These are phyloP conservation scores for Conger conger DNA, from an alignment of 2,113 vertebrate genomes.

Conservation along the genomic window DNA sequence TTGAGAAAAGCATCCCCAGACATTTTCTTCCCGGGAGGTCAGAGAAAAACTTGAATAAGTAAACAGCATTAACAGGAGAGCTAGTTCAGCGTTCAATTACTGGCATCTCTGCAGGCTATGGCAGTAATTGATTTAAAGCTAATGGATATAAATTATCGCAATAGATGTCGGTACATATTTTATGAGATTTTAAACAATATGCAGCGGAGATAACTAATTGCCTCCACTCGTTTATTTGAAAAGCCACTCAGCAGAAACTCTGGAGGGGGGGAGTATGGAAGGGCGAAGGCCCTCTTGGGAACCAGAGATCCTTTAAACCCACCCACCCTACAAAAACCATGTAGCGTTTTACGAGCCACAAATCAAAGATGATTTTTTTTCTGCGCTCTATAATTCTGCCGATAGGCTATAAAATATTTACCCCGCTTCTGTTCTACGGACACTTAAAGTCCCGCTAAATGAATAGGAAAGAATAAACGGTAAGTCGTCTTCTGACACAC, in stretches of 20 bases:
- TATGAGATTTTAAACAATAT: constrained; percentile 26
- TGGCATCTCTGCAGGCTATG: constrained; percentile 22
- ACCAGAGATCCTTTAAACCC: neutral
- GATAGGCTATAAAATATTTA: neutral
- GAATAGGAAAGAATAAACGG: constrained; percentile 30
- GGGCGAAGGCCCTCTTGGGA: neutral
- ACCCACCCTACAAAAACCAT: neutral
- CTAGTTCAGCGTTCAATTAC: constrained; percentile 31
- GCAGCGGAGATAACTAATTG: constrained; percentile 30
- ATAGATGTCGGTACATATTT: constrained; percentile 30
- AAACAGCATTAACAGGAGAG: constrained; percentile 37
- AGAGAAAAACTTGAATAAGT: constrained; percentile 40
- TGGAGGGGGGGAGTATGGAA: constrained; percentile 16
- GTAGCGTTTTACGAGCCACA: constrained; percentile 4
- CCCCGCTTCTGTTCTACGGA: constrained; percentile 27
- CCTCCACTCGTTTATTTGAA: constrained; percentile 39
- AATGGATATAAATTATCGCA: constrained; percentile 39
- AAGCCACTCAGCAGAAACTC: constrained; percentile 26
- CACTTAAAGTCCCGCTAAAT: constrained; percentile 29
- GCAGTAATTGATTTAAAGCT: constrained; percentile 38
- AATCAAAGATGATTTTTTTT: neutral
- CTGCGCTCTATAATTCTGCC: neutral
- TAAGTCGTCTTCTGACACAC: constrained; percentile 29
- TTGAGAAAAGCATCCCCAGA: neutral
- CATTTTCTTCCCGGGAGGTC: neutral